Percentiles rank a stretch among this genome's conserved stretches.
These are phyloP conservation scores for Ectropis crepuscularia DNA, from an alignment of 2,888 invertebrate genomes.

Conservation along the genomic window DNA sequence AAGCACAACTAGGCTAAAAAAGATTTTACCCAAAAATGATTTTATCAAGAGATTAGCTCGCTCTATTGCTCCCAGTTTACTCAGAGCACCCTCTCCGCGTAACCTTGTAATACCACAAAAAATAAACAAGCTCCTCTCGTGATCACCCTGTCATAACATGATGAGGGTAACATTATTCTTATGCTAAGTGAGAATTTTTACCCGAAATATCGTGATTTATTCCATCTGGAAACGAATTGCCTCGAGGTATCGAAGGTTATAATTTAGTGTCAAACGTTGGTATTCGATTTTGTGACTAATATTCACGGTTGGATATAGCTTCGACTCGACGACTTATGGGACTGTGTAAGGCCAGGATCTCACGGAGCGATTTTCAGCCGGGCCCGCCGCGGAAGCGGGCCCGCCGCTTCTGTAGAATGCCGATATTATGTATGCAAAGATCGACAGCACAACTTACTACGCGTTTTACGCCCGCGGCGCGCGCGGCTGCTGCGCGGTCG, in stretches of 20 bases:
- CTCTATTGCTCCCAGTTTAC: no score
- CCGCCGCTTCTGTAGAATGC: no score
- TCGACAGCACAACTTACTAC: no score
- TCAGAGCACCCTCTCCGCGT: no score
- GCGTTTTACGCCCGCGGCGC: no score
- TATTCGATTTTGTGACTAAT: slow-evolving; percentile 68
- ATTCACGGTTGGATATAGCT: slow-evolving; percentile 54
- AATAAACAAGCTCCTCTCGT: slow-evolving; percentile 52
- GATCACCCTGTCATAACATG: slow-evolving; percentile 47
- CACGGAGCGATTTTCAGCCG: no score
- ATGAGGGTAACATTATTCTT: slow-evolving; percentile 45
- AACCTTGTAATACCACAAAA: slow-evolving; percentile 52
- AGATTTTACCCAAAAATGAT: no score
- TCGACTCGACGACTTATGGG: slow-evolving; percentile 53
- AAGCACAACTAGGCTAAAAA: no score
- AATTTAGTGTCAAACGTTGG: slow-evolving; percentile 61
- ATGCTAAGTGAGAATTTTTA: slow-evolving; percentile 42
- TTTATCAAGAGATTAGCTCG: no score
- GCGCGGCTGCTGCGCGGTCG: no score
- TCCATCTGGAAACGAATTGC: slow-evolving; percentile 52
- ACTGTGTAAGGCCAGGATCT: slow-evolving; percentile 5
- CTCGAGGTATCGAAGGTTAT: slow-evolving; percentile 54
- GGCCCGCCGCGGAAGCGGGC: no score
- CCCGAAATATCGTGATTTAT: slow-evolving; percentile 52
- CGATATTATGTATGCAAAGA: no score